These are phyloP conservation scores for Lytechinus variegatus DNA, from an alignment of 35 echinoderm and acorn worm species.

Conservation along the genomic window DNA sequence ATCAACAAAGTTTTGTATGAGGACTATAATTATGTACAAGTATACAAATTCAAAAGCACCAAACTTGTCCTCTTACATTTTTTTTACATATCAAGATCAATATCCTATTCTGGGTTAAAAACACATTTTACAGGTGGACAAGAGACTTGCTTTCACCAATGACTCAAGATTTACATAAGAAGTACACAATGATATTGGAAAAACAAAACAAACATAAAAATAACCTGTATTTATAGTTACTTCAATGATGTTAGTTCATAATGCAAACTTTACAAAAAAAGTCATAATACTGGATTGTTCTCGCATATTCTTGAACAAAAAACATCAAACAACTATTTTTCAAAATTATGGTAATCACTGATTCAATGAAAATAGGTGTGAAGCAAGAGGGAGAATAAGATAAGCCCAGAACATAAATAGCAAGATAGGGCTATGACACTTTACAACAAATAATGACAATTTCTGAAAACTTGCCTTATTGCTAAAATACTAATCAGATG, in stretches of 20 bases:
- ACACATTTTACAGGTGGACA: background rate
- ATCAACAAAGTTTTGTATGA: background rate
- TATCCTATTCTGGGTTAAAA: background rate
- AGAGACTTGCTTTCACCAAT: background rate
- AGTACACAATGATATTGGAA: background rate
- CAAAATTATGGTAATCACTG: background rate
- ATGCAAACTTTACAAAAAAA: background rate
- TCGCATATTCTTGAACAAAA: background rate
- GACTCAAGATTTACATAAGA: background rate
- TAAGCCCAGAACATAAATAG: background rate
- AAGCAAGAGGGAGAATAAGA: background rate
- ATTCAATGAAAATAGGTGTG: background rate
- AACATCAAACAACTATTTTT: background rate
- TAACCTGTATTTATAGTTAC: background rate
- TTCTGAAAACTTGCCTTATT: background rate
- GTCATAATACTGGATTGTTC: background rate
- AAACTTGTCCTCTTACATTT: background rate
- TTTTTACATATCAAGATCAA: background rate
- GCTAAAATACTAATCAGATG: no score
- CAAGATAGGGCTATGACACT: background rate
- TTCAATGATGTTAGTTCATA: background rate
- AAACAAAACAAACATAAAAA: background rate
- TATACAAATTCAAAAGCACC: slow-evolving; percentile 11
- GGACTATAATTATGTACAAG: background rate
- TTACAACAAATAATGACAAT: background rate